Percentiles rank a stretch among this genome's conserved stretches.
Evolutionary conservation across 64 coral and sea anemone species (phyloP).

Genomic region (Platygyra sinensis): DNA sequence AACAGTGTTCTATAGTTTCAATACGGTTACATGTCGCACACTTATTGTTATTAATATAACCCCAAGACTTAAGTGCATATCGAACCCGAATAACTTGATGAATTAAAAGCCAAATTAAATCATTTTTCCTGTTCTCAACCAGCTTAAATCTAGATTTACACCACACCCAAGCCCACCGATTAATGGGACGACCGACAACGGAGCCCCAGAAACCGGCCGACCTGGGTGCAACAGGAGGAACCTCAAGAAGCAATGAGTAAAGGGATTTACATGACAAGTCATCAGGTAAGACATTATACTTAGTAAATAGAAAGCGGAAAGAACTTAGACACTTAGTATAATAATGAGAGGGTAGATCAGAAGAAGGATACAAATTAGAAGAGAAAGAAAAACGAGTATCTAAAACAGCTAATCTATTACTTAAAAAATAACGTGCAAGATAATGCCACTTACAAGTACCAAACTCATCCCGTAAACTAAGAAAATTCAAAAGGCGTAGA

Average conservation of each 20-base stretch:
- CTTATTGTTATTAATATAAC: neutral
- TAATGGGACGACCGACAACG: neutral
- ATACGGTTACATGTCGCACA: neutral
- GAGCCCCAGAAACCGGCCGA: neutral
- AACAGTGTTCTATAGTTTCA: slow-evolving; percentile 35
- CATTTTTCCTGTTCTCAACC: neutral
- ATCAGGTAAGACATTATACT: neutral
- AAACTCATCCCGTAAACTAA: neutral
- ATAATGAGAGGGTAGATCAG: neutral
- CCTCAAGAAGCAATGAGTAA: neutral
- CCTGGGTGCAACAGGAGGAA: neutral
- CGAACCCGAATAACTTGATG: neutral
- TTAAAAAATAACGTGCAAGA: neutral
- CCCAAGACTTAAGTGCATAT: neutral
- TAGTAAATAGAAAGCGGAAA: neutral
- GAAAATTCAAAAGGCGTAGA: neutral
- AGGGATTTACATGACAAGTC: neutral
- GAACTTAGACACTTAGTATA: neutral
- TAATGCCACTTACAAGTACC: neutral
- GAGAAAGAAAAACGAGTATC: neutral
- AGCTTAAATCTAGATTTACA: neutral
- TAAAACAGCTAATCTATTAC: neutral
- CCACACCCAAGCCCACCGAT: slow-evolving; percentile 6
- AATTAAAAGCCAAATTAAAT: neutral
- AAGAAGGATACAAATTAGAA: neutral